These are phyloP conservation scores for Tonatia bakeri DNA, from an alignment of 2,113 vertebrate genomes.

Conservation along the genomic window DNA sequence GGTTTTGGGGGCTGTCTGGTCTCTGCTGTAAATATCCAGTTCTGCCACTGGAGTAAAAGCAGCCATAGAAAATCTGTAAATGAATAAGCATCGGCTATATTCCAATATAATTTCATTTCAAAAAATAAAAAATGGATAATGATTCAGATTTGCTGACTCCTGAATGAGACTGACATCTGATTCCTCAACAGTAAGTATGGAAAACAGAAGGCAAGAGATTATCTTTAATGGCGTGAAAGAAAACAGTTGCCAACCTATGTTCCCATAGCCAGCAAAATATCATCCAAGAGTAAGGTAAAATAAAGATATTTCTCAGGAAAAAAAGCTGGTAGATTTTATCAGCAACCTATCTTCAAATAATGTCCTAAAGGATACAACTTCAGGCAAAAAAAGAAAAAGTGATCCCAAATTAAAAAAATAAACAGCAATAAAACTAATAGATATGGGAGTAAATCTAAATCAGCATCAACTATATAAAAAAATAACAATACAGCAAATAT, in stretches of 20 bases:
- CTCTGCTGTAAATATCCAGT: not conserved
- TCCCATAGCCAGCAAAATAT: not conserved
- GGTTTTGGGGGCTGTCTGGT: not conserved
- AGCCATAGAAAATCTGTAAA: not conserved
- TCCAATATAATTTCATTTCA: conserved; percentile 30
- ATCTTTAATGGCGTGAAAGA: conserved; percentile 29
- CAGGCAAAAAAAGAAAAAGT: not conserved
- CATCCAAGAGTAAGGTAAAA: conserved; percentile 20
- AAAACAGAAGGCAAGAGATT: not conserved
- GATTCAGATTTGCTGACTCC: not conserved
- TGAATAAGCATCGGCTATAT: conserved; percentile 8
- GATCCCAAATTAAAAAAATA: not conserved
- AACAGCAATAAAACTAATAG: not conserved
- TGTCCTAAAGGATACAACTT: not conserved
- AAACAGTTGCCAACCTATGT: not conserved
- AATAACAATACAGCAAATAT: not conserved
- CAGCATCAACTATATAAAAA: not conserved
- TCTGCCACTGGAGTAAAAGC: not conserved
- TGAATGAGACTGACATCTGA: conserved; percentile 14
- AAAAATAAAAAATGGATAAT: not conserved
- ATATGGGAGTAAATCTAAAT: not conserved
- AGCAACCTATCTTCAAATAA: not conserved
- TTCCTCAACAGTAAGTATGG: not conserved
- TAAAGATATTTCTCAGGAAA: not conserved
- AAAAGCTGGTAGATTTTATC: not conserved